These are phyloP conservation scores for Tetramorium alpestre DNA, from an alignment of 1,140 invertebrate species.

Conservation along the genomic window DNA sequence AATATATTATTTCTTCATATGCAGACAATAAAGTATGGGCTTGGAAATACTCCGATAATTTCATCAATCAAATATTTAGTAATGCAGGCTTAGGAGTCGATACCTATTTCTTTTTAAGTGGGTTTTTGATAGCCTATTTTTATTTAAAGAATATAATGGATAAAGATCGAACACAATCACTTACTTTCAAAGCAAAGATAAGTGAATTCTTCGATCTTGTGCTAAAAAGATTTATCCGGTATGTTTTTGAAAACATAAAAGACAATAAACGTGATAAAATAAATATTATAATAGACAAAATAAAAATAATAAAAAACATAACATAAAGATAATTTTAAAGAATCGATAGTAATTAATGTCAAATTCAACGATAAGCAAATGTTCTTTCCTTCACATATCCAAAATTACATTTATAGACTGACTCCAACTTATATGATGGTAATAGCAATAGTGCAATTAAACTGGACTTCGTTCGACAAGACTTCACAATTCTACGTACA, in stretches of 20 bases:
- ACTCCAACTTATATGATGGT: constrained; percentile 85
- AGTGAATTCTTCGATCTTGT: constrained; percentile 78
- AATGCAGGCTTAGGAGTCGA: constrained; percentile 84
- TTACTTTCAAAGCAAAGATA: constrained; percentile 72
- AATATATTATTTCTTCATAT: constrained; percentile 9
- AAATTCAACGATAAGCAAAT: not conserved
- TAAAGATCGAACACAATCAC: constrained; percentile 62
- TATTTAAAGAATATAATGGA: constrained; percentile 79
- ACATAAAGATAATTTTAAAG: not conserved
- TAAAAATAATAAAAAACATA: not conserved
- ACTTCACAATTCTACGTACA: constrained; percentile 85
- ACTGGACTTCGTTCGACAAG: constrained; percentile 84
- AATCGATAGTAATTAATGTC: not conserved
- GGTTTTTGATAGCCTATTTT: constrained; percentile 83
- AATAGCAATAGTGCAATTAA: constrained; percentile 85
- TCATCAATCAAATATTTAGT: constrained; percentile 79
- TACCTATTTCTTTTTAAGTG: constrained; percentile 85
- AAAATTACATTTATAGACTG: constrained; percentile 79
- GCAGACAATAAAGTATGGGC: constrained; percentile 78
- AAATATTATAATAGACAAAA: not conserved
- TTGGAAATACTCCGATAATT: constrained; percentile 75
- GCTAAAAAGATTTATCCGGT: constrained; percentile 84
- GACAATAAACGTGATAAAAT: not conserved
- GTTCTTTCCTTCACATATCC: not conserved
- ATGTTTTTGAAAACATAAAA: not conserved